Conservation (phyloP, 1,140 invertebrate species). For the Bombus impatiens region DNA sequence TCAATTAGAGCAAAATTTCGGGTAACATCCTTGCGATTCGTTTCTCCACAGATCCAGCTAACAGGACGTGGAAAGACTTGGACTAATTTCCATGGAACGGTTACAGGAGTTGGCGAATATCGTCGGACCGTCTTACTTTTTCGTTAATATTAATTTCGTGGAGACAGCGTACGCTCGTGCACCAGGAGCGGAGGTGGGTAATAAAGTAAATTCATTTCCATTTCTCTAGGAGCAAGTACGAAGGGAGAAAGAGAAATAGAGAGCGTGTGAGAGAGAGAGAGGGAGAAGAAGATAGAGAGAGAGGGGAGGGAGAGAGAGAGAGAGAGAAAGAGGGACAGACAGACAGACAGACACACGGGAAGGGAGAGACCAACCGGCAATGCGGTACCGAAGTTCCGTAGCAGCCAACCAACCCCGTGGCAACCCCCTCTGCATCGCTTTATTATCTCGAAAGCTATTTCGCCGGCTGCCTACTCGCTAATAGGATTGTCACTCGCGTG, state of each 20-base stretch:
- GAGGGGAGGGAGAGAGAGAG: background rate
- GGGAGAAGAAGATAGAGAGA: background rate
- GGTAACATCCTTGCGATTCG: background rate
- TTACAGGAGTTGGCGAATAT: background rate
- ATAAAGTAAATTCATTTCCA: conserved; percentile 64
- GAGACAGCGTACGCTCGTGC: conserved; percentile 28
- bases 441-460: conserved; percentile 71
- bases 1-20: background rate
- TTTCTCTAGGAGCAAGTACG: conserved; percentile 37
- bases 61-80: background rate
- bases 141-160: conserved; percentile 53
- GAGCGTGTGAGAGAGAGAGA: background rate
- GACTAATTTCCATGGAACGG: conserved; percentile 27
- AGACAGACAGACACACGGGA: background rate
- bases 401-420: conserved; percentile 43
- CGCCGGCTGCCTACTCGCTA: conserved; percentile 68
- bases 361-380: background rate
- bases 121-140: conserved; percentile 9
- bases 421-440: conserved; percentile 51
- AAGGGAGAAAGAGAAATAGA: background rate
- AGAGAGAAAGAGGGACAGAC: background rate
- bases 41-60: background rate
- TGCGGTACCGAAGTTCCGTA: conserved; percentile 45
- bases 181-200: background rate
- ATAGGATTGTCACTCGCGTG: conserved; percentile 71